phyloP scores from a whole-genome alignment of 2,797 vertebrate genomes.

The Steatocranus sp. region DNA sequence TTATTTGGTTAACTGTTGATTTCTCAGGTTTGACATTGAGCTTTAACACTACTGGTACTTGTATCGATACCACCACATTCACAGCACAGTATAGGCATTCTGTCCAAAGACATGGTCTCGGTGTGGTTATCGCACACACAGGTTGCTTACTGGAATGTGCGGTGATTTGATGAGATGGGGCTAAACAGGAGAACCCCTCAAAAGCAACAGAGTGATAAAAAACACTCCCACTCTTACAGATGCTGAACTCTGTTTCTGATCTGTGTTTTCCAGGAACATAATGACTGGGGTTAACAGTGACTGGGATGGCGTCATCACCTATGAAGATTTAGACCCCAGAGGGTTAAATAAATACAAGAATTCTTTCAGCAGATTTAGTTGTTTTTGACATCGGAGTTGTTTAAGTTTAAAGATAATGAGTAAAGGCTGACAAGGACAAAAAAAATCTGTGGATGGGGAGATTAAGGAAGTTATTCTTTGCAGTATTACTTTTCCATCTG shows the following conservation, averaged over 20 bases:
- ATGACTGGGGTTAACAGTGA: not conserved
- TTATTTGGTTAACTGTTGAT: not conserved
- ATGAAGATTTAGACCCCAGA: not conserved
- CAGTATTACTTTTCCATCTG: not conserved
- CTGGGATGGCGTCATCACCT: not conserved
- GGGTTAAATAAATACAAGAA: not conserved
- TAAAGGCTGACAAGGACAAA: rapidly evolving
- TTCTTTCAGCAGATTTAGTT: rapidly evolving
- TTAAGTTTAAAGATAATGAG: rapidly evolving
- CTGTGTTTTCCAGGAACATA: not conserved
- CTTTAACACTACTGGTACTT: not conserved
- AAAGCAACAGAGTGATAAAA: not conserved
- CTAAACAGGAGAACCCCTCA: not conserved
- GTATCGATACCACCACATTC: not conserved
- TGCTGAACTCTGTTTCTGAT: not conserved
- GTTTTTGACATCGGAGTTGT: not conserved
- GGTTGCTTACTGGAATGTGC: not conserved
- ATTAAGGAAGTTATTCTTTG: not conserved
- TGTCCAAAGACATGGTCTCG: not conserved
- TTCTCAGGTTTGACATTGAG: not conserved
- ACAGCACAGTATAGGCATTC: not conserved
- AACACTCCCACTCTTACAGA: not conserved
- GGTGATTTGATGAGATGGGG: not conserved
- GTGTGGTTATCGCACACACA: not conserved
- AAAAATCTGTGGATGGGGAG: not conserved